Base-by-base conservation (phyloP, 1,140 invertebrate species). In the Zeugodacus cucurbitae region DNA sequence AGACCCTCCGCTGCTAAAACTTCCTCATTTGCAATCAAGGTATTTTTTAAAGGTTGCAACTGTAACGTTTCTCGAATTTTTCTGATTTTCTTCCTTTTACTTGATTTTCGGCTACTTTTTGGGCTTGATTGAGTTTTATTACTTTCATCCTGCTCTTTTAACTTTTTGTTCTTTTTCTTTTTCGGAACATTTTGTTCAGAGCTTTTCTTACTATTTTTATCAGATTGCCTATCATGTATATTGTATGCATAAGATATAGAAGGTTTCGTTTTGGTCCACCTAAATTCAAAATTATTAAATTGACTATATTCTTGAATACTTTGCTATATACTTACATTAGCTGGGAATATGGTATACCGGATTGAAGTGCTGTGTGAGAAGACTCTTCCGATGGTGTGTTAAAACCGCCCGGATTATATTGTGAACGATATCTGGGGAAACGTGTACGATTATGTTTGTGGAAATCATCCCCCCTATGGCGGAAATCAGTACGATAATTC, bases 391-490 rank as follows among this genome's bases (percentile, higher is more conserved):
- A n/a, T 26, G 74, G 37, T 82, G 74, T 10, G 26, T 54, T 34
- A 54, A 48, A 82, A 8, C 4, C n/a, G 3, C 74, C 74, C 5
- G 37, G 5, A 82, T 41, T 48, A 91, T 86, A 62, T 44, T 58
- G 74, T 32, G 48, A 88, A 88, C 11, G 64, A 87, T 70, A 88
- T 88, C 41, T 48, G 7, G 90, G 89, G 32, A 91, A 89, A 11
- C 89, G 90, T 20, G 90, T 90, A 59, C 92, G 89, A 41, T 64
- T 54, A 22, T 88, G 85, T 6, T 64, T 87, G 29, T 44, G 29
- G 78, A 74, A 89, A 29, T 70, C 57, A 41, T 74, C 57, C 11
- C 87, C 87, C 11, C 54, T 67, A 67, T 89, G 87, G 1, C 44
- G 48, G 88, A 89, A 88, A 22, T 88, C 87, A 17, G 86, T 54